Evolutionary conservation across 1,140 invertebrate species (phyloP).

Genomic region (Magallana angulata): DNA sequence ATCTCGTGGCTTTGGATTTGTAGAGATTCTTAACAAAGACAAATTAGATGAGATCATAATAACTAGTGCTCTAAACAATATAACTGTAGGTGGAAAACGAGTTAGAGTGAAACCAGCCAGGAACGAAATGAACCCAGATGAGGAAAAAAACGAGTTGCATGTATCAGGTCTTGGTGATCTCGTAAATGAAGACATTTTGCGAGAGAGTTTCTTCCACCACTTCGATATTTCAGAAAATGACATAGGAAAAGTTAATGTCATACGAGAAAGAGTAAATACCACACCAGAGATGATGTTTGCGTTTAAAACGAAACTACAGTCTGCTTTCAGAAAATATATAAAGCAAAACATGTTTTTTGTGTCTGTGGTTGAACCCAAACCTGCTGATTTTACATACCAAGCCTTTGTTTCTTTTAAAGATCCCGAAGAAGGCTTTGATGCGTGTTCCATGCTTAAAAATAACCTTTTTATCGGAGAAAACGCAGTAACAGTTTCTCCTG

Average conservation of each 20-base stretch:
- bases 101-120: too few species aligned
- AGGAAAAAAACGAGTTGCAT: too few species aligned
- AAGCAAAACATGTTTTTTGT: constrained; percentile 49
- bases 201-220: constrained; percentile 51
- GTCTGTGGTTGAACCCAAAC: constrained; percentile 39
- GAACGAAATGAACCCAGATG: too few species aligned
- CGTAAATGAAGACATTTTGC: constrained; percentile 59
- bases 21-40: too few species aligned
- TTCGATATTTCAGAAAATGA: constrained; percentile 29
- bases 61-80: too few species aligned
- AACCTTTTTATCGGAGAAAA: constrained; percentile 44
- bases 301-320: constrained; percentile 29
- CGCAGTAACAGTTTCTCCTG: too few species aligned
- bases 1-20: constrained; percentile 62
- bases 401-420: constrained; percentile 65
- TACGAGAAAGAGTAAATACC: constrained; percentile 49
- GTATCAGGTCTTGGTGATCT: constrained; percentile 24
- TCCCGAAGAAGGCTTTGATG: constrained; percentile 59
- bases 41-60: too few species aligned
- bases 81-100: too few species aligned
- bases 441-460: constrained; percentile 46
- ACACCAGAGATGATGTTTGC: not conserved
- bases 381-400: constrained; percentile 21
- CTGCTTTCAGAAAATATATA: constrained; percentile 46
- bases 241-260: constrained; percentile 50